Conservation (phyloP, 2,113 vertebrate species). For the Choloepus hoffmanni region DNA sequence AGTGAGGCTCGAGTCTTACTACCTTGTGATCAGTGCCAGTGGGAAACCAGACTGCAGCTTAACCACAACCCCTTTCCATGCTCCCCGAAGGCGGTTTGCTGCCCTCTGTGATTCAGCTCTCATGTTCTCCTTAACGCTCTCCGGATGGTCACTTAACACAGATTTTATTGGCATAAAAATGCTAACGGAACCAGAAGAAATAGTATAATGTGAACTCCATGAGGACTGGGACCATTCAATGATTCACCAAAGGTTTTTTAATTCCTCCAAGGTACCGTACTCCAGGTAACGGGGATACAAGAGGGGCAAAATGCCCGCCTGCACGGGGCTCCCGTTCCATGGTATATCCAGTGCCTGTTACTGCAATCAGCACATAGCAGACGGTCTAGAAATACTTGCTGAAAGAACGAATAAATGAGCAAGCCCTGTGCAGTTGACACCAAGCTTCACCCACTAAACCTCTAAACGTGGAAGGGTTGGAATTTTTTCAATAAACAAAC, state of each 20-base stretch:
- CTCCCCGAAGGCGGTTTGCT: too few species aligned
- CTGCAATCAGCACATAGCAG: neutral
- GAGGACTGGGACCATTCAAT: neutral
- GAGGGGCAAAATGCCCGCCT: neutral
- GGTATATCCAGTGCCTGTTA: too few species aligned
- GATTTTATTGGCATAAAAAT: neutral
- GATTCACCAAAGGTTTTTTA: neutral
- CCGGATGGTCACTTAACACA: neutral
- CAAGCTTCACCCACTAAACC: neutral
- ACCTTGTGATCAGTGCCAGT: accelerated
- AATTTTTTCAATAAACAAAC: neutral
- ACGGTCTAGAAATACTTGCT: neutral
- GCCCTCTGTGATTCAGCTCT: neutral
- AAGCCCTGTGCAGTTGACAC: neutral
- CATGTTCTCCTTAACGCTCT: neutral
- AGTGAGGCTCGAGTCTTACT: neutral
- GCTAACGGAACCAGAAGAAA: neutral
- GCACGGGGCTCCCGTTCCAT: neutral
- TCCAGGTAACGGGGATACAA: neutral
- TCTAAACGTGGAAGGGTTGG: neutral
- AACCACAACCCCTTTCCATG: too few species aligned
- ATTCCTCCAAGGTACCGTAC: neutral
- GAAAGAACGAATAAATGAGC: neutral
- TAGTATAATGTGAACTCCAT: neutral
- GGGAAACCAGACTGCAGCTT: neutral